Evolutionary conservation across 2,797 vertebrate genomes (phyloP), one percentile per base, ranked within the genome.

Genomic region (Otolemur crassicaudatus): DNA sequence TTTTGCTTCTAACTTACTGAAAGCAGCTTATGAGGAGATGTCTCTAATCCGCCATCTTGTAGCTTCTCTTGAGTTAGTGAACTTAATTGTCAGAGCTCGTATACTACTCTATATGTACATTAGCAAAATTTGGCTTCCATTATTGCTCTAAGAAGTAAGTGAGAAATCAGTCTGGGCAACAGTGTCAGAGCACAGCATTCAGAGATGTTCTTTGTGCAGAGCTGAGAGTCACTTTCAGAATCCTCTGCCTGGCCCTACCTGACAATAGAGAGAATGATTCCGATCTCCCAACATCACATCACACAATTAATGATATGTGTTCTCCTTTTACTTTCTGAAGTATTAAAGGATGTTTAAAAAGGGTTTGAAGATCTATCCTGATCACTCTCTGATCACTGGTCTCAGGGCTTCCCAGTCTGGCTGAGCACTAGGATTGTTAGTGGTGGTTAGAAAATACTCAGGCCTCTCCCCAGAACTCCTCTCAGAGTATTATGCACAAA

Each of bases 191-290:
- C 70, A 49, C 13, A 4, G 19, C 3, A 25, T 61, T 70, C 20
- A 31, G 4, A 53, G 23, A 29, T 7, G 11, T 69, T 67, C 8
- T 14, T 43, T 77, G 23, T 10, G 0, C 7, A 53, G n/a, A 40
- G 5, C 5, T 60, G 0, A 43, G 29, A 77, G 7, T 25, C 72
- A 19, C 46, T 58, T 27, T 29, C 11, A 29, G 25, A 69, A 20
- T 6, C 12, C 11, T 70, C 29, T 31, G 27, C 7, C 34, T 19
- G 49, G 20, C 34, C 12, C 0, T 16, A 1, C 12, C 10, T 2
- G 25, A 29, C 7, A 0, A 7, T n/a, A 46, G 4, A 11, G 25
- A 40, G 79, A 58, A 22, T 1, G 49, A 12, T 8, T 8, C 2
- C 3, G 12, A 53, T 46, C 56, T 73, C 29, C 16, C 67, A 86